Evolutionary conservation across 2,888 invertebrate species (phyloP), one percentile per base, ranked within the genome.

Genomic region (Pristionchus mayeri): DNA sequence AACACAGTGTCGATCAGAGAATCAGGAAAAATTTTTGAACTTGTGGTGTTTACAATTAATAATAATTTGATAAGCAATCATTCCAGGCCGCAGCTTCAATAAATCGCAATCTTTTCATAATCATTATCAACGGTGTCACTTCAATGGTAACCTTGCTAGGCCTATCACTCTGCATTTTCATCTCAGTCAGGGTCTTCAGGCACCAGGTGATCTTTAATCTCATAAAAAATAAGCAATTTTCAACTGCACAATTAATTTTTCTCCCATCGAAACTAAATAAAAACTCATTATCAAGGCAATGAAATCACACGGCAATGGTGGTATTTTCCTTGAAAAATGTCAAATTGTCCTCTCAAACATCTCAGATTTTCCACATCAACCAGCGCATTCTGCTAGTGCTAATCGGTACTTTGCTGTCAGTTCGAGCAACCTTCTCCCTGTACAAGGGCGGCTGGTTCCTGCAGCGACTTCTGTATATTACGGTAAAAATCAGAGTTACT

Each of bases 291-390:
- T n/a, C n/a, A n/a, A n/a, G n/a, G n/a, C n/a, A n/a, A n/a, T n/a
- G n/a, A n/a, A n/a, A n/a, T n/a, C n/a, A n/a, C n/a, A n/a, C n/a
- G n/a, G n/a, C n/a, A n/a, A n/a, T n/a, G n/a, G n/a, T n/a, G n/a
- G n/a, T n/a, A n/a, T n/a, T n/a, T n/a, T n/a, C n/a, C n/a, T n/a
- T n/a, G n/a, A n/a, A n/a, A n/a, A n/a, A n/a, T n/a, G n/a, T n/a
- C n/a, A n/a, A n/a, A n/a, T n/a, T n/a, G n/a, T n/a, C n/a, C n/a
- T n/a, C n/a, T n/a, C n/a, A n/a, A n/a, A n/a, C n/a, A n/a, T n/a
- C 54, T 30, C 34, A 84, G 84, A 75, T 85, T 44, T 85, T 85
- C 71, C 79, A 84, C 50, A 60, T 85, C 85, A 84, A 84, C 50
- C 85, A 63, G 54, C 85, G 85, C 50, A 84, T 85, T n/a, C 71